Evolutionary conservation across 2,888 invertebrate species (phyloP).

Genomic region (Pristionchus mayeri): DNA sequence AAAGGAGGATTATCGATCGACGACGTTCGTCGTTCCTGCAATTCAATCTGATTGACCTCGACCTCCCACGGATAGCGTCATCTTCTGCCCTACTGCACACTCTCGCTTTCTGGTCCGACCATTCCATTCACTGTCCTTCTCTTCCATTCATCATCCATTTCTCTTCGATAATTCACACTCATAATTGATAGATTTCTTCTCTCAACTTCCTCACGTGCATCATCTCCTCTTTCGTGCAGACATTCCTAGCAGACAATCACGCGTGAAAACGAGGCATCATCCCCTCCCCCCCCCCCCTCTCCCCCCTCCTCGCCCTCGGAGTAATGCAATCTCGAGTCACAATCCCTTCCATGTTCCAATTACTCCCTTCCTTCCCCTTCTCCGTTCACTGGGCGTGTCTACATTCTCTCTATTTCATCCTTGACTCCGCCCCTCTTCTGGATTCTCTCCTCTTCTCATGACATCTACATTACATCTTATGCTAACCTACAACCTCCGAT

Average conservation of each 20-base stretch:
- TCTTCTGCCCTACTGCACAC: no score
- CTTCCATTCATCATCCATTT: not conserved
- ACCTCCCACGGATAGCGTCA: no score
- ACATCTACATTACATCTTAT: no score
- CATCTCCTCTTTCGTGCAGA: not conserved
- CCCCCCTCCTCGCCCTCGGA: not conserved
- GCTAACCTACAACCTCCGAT: no score
- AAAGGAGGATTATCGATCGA: constrained; percentile 8
- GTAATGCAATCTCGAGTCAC: no score
- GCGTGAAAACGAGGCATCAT: no score
- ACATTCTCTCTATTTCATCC: not conserved
- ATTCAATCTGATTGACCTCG: not conserved
- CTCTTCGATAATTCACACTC: not conserved
- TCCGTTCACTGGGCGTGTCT: not conserved
- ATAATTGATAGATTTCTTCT: not conserved
- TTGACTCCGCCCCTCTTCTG: constrained; percentile 13
- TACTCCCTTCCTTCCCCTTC: not conserved
- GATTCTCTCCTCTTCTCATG: not conserved
- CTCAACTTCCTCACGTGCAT: not conserved
- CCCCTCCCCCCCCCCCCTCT: no score
- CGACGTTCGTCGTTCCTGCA: constrained; percentile 35
- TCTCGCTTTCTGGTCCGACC: no score
- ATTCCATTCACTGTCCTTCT: not conserved
- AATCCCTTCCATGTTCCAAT: not conserved
- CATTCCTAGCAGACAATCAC: not conserved